These are phyloP conservation scores for Idaea straminata DNA, from an alignment of 2,888 invertebrate species.

Conservation along the genomic window DNA sequence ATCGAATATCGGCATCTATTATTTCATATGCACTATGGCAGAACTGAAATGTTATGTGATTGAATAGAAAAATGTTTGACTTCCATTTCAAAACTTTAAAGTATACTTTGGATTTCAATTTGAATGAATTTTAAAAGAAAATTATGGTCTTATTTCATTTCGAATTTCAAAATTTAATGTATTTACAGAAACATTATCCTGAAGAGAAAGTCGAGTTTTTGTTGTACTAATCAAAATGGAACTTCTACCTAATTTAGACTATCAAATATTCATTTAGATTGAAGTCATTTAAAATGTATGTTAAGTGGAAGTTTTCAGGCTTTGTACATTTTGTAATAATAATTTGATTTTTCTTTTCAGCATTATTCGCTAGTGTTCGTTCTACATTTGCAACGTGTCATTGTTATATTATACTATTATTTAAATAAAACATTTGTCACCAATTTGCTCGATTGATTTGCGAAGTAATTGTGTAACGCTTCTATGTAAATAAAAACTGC, in stretches of 20 bases:
- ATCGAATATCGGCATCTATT: background rate
- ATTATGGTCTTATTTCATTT: background rate
- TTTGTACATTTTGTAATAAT: constrained; percentile 52
- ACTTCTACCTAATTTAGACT: background rate
- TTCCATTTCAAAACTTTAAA: background rate
- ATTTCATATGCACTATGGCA: background rate
- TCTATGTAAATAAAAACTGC: constrained; percentile 29
- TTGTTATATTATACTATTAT: constrained; percentile 40
- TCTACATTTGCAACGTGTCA: constrained; percentile 62
- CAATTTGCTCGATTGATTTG: constrained; percentile 38
- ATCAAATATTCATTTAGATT: background rate
- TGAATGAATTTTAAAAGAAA: background rate
- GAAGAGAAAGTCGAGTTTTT: background rate
- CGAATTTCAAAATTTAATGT: background rate
- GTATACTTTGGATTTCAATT: background rate
- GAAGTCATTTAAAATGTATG: background rate
- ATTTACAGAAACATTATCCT: background rate
- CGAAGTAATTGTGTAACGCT: constrained; percentile 29
- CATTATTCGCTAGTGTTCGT: constrained; percentile 66
- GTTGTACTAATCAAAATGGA: background rate
- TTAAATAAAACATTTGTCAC: constrained; percentile 49
- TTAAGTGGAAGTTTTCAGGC: constrained; percentile 24
- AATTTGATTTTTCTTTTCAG: constrained; percentile 68
- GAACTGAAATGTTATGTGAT: constrained; percentile 1
- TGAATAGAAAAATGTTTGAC: background rate